Conservation (phyloP, 2,113 vertebrate genomes). For the Gymnobelideus leadbeateri region DNA sequence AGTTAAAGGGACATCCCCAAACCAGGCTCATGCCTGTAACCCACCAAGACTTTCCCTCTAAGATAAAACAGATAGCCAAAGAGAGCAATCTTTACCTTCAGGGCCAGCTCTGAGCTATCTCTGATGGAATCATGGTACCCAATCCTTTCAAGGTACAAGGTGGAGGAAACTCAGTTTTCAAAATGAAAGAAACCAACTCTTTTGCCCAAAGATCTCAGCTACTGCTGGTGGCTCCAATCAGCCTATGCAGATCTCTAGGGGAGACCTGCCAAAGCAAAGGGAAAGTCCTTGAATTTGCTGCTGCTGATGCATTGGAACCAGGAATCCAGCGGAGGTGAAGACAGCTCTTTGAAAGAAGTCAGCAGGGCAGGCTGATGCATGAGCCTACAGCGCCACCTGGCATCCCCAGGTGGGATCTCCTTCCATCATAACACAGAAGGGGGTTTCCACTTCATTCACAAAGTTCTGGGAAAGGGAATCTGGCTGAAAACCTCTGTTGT, state of each 20-base stretch:
- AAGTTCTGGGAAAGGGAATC: slow-evolving; percentile 78
- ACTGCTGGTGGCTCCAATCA: not conserved
- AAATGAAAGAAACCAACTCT: not conserved
- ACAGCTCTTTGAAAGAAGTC: not conserved
- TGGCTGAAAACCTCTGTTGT: slow-evolving; percentile 59
- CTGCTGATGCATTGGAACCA: not conserved
- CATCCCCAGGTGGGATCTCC: not conserved
- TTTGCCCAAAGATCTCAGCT: not conserved
- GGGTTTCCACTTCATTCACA: slow-evolving; percentile 76
- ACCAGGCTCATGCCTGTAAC: slow-evolving; percentile 2
- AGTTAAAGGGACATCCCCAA: not conserved
- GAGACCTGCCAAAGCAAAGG: rapidly evolving
- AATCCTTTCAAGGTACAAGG: rapidly evolving
- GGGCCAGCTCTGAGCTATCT: not conserved
- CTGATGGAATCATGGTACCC: not conserved
- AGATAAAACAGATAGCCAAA: not conserved
- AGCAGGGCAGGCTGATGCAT: not conserved
- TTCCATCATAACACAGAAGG: slow-evolving; percentile 51
- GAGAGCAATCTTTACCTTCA: not conserved
- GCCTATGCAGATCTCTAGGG: not conserved
- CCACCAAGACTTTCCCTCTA: slow-evolving; percentile 26
- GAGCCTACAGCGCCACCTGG: slow-evolving; percentile 71
- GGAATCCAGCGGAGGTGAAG: not conserved
- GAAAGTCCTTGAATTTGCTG: not conserved
- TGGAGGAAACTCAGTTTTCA: not conserved